These are phyloP conservation scores for Lysiphlebus fabarum DNA, from an alignment of 1,140 invertebrate genomes.

Conservation along the genomic window DNA sequence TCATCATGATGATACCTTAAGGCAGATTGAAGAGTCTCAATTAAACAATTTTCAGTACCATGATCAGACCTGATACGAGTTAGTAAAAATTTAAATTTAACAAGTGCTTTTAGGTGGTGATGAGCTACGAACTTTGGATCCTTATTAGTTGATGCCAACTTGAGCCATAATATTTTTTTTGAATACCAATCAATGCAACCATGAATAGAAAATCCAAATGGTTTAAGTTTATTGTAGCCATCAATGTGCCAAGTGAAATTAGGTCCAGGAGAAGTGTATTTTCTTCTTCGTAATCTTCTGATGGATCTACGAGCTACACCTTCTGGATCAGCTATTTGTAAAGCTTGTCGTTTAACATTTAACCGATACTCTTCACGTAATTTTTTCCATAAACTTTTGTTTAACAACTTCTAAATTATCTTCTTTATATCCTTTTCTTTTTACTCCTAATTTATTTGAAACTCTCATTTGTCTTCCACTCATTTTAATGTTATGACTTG, in stretches of 20 bases:
- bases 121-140: not conserved
- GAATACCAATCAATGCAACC: constrained; percentile 26
- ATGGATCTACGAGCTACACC: constrained; percentile 4
- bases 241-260: constrained; percentile 40
- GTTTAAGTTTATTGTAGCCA: constrained; percentile 39
- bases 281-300: constrained; percentile 19
- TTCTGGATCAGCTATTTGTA: constrained; percentile 4
- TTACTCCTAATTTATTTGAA: no score
- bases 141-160: constrained; percentile 1
- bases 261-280: constrained; percentile 31
- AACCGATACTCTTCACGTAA: constrained; percentile 2
- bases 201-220: constrained; percentile 35
- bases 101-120: no score
- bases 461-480: no score
- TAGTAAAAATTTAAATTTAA: no score
- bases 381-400: constrained; percentile 15
- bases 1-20: no score
- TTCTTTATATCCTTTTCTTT: no score
- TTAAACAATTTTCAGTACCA: no score
- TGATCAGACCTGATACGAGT: no score
- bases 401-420: not conserved
- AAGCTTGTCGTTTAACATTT: not conserved
- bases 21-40: no score
- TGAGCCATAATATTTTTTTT: not conserved
- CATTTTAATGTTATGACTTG: no score